Conservation (phyloP, 2,888 invertebrate genomes). For the Agriopis marginaria region DNA sequence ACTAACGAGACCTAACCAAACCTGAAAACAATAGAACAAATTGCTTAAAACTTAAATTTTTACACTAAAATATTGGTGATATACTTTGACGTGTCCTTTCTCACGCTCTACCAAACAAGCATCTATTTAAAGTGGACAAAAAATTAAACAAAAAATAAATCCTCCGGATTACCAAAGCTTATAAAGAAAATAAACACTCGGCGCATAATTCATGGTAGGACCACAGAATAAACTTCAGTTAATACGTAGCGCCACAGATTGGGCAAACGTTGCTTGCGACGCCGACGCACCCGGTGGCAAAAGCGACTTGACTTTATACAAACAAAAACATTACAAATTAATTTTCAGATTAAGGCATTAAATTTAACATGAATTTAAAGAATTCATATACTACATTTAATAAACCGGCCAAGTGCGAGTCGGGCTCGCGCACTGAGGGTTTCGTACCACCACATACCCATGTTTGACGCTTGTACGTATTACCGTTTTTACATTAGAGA, state of each 20-base stretch:
- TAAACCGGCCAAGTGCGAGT: too few relatives aligned
- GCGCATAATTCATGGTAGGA: slow-evolving; percentile 65
- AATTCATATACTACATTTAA: too few relatives aligned
- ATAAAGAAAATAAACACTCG: slow-evolving; percentile 75
- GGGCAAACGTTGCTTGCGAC: background rate
- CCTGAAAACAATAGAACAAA: too few relatives aligned
- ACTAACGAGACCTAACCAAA: too few relatives aligned
- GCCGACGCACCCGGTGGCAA: slow-evolving; percentile 12
- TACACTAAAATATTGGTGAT: too few relatives aligned
- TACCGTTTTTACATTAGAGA: too few relatives aligned
- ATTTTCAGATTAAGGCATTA: too few relatives aligned
- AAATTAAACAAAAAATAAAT: slow-evolving; percentile 66
- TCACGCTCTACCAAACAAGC: slow-evolving; percentile 74
- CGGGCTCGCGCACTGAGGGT: too few relatives aligned
- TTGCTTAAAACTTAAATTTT: too few relatives aligned
- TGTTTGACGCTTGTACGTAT: too few relatives aligned
- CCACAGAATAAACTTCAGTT: slow-evolving; percentile 28
- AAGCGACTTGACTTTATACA: background rate
- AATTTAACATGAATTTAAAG: too few relatives aligned
- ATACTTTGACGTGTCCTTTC: slow-evolving; percentile 53
- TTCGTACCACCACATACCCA: too few relatives aligned
- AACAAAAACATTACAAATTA: background rate
- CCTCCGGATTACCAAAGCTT: slow-evolving; percentile 67
- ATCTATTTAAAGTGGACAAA: slow-evolving; percentile 69
- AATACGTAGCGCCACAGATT: slow-evolving; percentile 43